Evolutionary conservation across 1,140 invertebrate species (phyloP).

Genomic region (Rhysida immarginata): DNA sequence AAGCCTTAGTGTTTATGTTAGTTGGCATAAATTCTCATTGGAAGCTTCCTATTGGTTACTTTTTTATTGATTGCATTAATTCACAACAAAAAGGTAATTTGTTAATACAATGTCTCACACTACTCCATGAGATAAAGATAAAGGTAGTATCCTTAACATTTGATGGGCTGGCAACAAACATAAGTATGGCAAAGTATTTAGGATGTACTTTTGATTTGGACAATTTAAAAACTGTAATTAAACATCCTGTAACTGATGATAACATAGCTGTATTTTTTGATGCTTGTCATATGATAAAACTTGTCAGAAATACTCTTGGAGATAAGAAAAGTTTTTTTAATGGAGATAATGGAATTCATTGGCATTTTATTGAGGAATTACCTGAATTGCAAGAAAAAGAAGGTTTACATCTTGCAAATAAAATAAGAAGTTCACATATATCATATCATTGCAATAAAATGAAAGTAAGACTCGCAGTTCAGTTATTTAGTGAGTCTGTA

Average conservation of each 20-base stretch:
- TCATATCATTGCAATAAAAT: constrained; percentile 22
- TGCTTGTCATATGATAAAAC: no score
- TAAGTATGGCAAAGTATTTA: constrained; percentile 16
- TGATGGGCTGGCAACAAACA: constrained; percentile 22
- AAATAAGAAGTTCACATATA: constrained; percentile 21
- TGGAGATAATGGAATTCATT: constrained; percentile 8
- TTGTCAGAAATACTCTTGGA: no score
- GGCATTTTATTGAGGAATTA: constrained; percentile 18
- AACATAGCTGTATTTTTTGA: constrained; percentile 14
- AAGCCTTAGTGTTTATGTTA: constrained; percentile 24
- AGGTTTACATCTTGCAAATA: constrained; percentile 20
- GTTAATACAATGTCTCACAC: constrained; percentile 16
- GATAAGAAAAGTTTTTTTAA: constrained; percentile 12
- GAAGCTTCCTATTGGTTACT: constrained; percentile 27
- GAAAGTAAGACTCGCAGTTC: constrained; percentile 20
- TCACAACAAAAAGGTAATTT: constrained; percentile 18
- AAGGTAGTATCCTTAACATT: constrained; percentile 22
- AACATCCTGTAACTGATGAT: constrained; percentile 6
- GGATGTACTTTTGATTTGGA: constrained; percentile 18
- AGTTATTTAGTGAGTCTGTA: background rate
- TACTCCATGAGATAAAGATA: constrained; percentile 14
- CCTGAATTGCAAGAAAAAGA: constrained; percentile 20
- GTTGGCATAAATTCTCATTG: constrained; percentile 21
- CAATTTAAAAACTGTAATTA: constrained; percentile 7
- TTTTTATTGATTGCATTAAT: constrained; percentile 19